phyloP scores from a whole-genome alignment of 1,140 invertebrate species.

The Drosophila ercepeae region DNA sequence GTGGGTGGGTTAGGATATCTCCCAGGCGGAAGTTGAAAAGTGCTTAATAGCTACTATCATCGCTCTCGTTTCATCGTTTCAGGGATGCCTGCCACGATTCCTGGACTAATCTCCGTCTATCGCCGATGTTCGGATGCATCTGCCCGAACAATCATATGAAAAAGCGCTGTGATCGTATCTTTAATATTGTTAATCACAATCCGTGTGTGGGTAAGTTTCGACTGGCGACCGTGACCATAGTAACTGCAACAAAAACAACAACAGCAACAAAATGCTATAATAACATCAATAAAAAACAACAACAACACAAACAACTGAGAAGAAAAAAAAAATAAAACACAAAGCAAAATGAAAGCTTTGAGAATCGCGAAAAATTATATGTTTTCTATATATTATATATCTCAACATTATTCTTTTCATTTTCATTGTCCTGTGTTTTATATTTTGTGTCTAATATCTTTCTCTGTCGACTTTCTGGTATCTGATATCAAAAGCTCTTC shows the following conservation, averaged over 20 bases:
- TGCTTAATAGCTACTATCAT: slow-evolving; percentile 3
- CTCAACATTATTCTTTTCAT: background rate
- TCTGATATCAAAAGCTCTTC: slow-evolving; percentile 28
- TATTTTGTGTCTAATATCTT: slow-evolving; percentile 36
- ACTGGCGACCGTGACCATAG: slow-evolving; percentile 33
- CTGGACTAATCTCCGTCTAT: slow-evolving; percentile 91
- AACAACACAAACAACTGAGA: slow-evolving; percentile 56
- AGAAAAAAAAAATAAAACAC: slow-evolving; percentile 9
- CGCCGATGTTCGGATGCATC: slow-evolving; percentile 95
- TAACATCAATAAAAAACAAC: slow-evolving; percentile 40
- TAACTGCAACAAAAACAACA: slow-evolving; percentile 25
- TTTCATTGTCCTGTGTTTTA: slow-evolving; percentile 45
- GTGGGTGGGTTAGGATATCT: background rate
- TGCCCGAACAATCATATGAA: slow-evolving; percentile 95
- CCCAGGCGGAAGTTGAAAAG: background rate
- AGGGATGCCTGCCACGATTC: slow-evolving; percentile 93
- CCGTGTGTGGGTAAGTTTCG: slow-evolving; percentile 94
- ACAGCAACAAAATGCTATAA: slow-evolving; percentile 15
- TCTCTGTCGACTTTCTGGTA: slow-evolving; percentile 46
- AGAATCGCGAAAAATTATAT: slow-evolving; percentile 36
- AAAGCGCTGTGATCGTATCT: slow-evolving; percentile 93
- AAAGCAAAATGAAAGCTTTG: slow-evolving; percentile 14
- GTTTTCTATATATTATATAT: slow-evolving; percentile 3
- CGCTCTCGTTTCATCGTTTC: slow-evolving; percentile 84
- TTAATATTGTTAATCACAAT: slow-evolving; percentile 94